phyloP scores from a whole-genome alignment of 2,113 vertebrate genomes.

The Campylomormyrus tamandua region DNA sequence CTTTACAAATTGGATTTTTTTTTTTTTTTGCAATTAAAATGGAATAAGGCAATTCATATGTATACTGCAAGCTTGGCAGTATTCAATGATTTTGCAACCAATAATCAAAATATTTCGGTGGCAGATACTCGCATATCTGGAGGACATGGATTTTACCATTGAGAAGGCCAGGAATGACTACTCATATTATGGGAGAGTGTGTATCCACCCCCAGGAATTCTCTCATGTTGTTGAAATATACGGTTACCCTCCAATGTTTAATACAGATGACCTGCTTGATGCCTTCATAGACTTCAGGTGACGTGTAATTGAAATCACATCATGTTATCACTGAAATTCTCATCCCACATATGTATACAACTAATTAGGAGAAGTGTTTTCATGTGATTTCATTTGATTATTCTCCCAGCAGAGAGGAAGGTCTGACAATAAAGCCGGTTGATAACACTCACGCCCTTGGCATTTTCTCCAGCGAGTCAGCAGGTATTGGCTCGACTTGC shows the following conservation, averaged over 20 bases:
- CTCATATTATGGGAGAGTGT: conserved; percentile 45
- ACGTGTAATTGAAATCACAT: conserved; percentile 25
- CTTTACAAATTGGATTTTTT: no score
- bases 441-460: conserved; percentile 81
- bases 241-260: conserved; percentile 66
- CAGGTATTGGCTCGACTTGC: conserved; percentile 58
- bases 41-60: not conserved
- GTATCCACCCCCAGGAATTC: conserved; percentile 56
- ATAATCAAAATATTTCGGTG: not conserved
- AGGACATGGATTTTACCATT: conserved; percentile 59
- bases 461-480: conserved; percentile 70
- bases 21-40: no score
- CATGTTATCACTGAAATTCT: not conserved
- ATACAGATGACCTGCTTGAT: conserved; percentile 69
- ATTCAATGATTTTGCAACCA: not conserved
- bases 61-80: not conserved
- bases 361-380: not conserved
- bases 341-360: not conserved
- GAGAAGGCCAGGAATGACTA: conserved; percentile 62
- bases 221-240: conserved; percentile 86
- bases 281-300: conserved; percentile 77
- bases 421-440: conserved; percentile 82
- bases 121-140: conserved; percentile 67
- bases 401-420: conserved; percentile 60
- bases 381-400: not conserved